These are phyloP conservation scores for Cheirogaleus major DNA, from an alignment of 2,797 vertebrate species.

Conservation along the genomic window DNA sequence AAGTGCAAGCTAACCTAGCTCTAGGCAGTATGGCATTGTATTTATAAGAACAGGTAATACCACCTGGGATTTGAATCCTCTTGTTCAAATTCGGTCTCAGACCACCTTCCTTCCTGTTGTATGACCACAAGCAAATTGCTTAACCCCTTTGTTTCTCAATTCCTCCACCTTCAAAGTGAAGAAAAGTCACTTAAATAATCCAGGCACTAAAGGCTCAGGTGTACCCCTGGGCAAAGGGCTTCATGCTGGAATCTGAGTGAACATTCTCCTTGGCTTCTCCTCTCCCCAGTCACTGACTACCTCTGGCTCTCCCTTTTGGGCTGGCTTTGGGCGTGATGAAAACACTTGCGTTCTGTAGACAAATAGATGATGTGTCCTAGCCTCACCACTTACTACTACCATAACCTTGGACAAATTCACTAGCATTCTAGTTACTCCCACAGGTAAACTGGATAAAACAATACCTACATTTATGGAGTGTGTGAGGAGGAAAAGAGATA, in stretches of 20 bases:
- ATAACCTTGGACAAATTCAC: neutral
- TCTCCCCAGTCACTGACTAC: neutral
- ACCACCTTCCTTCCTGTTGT: neutral
- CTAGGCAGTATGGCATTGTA: neutral
- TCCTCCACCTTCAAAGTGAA: neutral
- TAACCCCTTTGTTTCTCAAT: neutral
- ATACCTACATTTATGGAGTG: neutral
- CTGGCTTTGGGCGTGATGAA: neutral
- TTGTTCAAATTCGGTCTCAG: conserved; percentile 24
- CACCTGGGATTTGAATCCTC: neutral
- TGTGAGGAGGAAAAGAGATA: conserved; percentile 1
- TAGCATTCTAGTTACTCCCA: neutral
- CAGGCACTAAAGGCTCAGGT: neutral
- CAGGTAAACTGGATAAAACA: neutral
- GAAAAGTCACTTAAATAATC: conserved; percentile 16
- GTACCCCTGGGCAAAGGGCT: neutral
- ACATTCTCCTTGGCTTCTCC: neutral
- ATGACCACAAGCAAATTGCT: neutral
- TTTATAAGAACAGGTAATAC: neutral
- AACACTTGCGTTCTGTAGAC: conserved; percentile 4
- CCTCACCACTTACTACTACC: neutral
- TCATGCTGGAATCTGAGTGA: neutral
- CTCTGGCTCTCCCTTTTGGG: neutral
- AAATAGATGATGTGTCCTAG: neutral
- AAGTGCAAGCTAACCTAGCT: neutral